Conservation (phyloP, 2,888 invertebrate genomes). For the Rhingia rostrata region DNA sequence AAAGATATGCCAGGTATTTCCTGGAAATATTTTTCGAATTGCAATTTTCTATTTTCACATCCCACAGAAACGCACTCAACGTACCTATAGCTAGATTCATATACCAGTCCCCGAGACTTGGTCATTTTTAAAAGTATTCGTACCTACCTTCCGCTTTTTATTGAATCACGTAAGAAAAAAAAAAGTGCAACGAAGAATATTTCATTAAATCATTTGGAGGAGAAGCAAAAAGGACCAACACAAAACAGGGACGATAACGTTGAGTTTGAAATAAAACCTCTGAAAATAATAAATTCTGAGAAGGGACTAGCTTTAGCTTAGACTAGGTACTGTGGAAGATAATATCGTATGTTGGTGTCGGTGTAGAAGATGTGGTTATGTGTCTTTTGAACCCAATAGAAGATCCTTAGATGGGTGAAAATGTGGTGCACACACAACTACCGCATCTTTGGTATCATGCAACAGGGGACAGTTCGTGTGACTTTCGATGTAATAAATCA, state of each 20-base stretch:
- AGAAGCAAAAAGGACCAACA: slow-evolving; percentile 1
- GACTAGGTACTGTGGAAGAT: slow-evolving; percentile 12
- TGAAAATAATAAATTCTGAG: slow-evolving; percentile 51
- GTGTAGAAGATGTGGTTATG: slow-evolving; percentile 1
- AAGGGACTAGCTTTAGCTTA: slow-evolving; percentile 18
- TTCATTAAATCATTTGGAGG: slow-evolving; percentile 2
- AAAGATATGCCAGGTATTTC: slow-evolving; percentile 1
- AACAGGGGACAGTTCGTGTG: slow-evolving; percentile 37
- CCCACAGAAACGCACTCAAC: background rate
- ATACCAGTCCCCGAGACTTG: too few relatives aligned
- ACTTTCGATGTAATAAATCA: slow-evolving; percentile 61
- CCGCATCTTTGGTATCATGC: background rate
- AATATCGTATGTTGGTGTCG: slow-evolving; percentile 21
- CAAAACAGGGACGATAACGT: background rate
- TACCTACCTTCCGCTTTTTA: too few relatives aligned
- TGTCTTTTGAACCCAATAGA: slow-evolving; percentile 40
- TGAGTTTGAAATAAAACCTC: slow-evolving; percentile 32
- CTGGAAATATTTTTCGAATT: slow-evolving; percentile 5
- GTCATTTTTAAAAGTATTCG: too few relatives aligned
- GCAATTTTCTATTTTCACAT: background rate
- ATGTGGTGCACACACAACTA: background rate
- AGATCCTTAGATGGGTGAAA: background rate
- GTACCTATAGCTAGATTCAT: too few relatives aligned
- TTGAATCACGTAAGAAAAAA: slow-evolving; percentile 8
- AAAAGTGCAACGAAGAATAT: background rate